Evolutionary conservation across 2,888 invertebrate species (phyloP), one percentile per base, ranked within the genome.

Genomic region (Pachymerium ferrugineum): DNA sequence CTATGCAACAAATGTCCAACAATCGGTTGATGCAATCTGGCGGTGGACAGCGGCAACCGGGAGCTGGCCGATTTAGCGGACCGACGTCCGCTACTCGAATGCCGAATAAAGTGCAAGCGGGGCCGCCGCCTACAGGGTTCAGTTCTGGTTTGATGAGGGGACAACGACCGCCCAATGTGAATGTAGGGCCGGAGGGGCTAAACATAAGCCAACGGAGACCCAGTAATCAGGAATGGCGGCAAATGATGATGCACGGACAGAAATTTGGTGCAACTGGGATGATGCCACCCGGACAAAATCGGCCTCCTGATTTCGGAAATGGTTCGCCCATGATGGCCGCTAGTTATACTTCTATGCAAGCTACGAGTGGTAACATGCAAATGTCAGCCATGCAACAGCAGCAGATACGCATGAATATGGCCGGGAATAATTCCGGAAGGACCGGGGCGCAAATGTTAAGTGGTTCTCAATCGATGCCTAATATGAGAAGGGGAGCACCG

Each of bases 151-250:
- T 74, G 69, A 71, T 70, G 68, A 16, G 74, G 31, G 73, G 73
- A 54, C 88, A 88, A 79, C 85, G 87, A 80, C 85, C 86, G 77
- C 86, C 88, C 19, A 86, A 87, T 81, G 86, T 86, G n/a, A 86
- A 85, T 77, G 85, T 86, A 31, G 86, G 86, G 38, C 84, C 86
- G 5, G 86, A 86, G 75, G 84, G 85, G 38, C 80, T 86, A 70
- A 83, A 82, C 77, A 82, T 82, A 62, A 80, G 81, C 25, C 81
- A 82, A 75, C 79, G 80, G 12, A 86, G 87, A 72, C 82, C 83
- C 38, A 84, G 86, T 76, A 76, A 79, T 19, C 81, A 82, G 33
- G 86, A 86, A 35, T 86, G 85, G 83, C 78, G 79, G 25, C 78
- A 80, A n/a, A 89, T 90, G 85, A 80, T 82, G 22, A 84, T 84